A percentile compares a stretch with the other conserved stretches of the same genome.
These are phyloP conservation scores for Mesodorylaimus sp. DNA, from an alignment of 2,888 invertebrate genomes.

Conservation along the genomic window DNA sequence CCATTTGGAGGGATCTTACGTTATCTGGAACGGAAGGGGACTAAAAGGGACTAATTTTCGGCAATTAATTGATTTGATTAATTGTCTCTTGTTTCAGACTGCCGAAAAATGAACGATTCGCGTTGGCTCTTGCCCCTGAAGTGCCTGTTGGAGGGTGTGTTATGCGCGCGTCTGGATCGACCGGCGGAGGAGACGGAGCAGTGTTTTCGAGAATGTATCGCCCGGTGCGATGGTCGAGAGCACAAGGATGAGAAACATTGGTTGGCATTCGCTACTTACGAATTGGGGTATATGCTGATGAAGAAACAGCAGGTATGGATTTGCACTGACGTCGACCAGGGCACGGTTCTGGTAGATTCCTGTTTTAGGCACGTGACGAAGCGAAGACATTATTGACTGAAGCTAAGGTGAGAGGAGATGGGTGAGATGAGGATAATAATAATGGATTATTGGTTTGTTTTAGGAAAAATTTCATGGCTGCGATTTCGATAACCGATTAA, in stretches of 20 bases:
- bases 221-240: constrained; percentile 29
- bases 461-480: constrained; percentile 44
- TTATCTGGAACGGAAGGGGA: too few species aligned
- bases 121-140: constrained; percentile 23
- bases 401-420: too few species aligned
- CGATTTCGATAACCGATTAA: constrained; percentile 48
- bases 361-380: too few species aligned
- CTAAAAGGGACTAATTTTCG: too few species aligned
- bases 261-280: constrained; percentile 47
- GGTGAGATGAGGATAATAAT: too few species aligned
- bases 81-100: too few species aligned
- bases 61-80: too few species aligned
- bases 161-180: constrained; percentile 24
- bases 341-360: too few species aligned
- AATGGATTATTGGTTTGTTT: constrained; percentile 38
- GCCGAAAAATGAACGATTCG: too few species aligned
- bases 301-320: constrained; percentile 33
- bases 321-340: too few species aligned
- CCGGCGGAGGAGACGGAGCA: constrained; percentile 14
- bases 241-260: constrained; percentile 43
- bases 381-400: too few species aligned
- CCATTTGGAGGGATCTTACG: too few species aligned
- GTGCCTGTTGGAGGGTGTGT: constrained; percentile 28
- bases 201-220: constrained; percentile 37
- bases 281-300: constrained; percentile 41